These are phyloP conservation scores for Leptothorax acervorum DNA, from an alignment of 2,888 invertebrate genomes.

Conservation along the genomic window DNA sequence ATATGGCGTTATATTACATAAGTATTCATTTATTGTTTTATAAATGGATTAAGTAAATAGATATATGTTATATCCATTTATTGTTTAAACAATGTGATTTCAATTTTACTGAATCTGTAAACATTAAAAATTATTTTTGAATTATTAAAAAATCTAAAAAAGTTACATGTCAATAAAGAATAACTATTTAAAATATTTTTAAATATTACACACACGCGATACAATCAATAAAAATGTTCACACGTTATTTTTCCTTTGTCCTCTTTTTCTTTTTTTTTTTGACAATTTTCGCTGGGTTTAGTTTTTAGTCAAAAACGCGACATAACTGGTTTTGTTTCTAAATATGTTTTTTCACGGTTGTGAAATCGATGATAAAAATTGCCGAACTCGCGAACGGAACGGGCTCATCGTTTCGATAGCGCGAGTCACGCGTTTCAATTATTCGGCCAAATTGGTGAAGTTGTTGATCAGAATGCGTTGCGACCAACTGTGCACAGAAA, in stretches of 20 bases:
- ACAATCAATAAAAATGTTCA: neutral
- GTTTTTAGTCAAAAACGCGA: neutral
- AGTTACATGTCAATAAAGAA: neutral
- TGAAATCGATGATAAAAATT: constrained; percentile 19
- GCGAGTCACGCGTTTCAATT: constrained; percentile 37
- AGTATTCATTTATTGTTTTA: neutral
- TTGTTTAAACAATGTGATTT: neutral
- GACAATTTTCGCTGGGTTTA: neutral
- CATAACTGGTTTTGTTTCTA: constrained; percentile 14
- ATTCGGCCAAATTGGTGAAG: constrained; percentile 28
- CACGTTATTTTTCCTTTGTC: neutral
- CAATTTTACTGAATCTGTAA: neutral
- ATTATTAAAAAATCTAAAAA: neutral
- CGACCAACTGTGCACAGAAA: neutral
- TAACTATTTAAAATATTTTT: neutral
- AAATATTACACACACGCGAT: neutral
- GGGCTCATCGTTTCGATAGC: neutral
- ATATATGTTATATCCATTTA: neutral
- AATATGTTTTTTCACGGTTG: constrained; percentile 29
- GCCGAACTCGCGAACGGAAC: neutral
- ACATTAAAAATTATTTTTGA: neutral
- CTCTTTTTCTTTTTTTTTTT: neutral
- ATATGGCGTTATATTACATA: neutral
- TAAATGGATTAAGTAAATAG: too few species aligned
- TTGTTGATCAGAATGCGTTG: constrained; percentile 10